Conservation (phyloP, 2,797 vertebrate species). For the Thalassophryne amazonica region DNA sequence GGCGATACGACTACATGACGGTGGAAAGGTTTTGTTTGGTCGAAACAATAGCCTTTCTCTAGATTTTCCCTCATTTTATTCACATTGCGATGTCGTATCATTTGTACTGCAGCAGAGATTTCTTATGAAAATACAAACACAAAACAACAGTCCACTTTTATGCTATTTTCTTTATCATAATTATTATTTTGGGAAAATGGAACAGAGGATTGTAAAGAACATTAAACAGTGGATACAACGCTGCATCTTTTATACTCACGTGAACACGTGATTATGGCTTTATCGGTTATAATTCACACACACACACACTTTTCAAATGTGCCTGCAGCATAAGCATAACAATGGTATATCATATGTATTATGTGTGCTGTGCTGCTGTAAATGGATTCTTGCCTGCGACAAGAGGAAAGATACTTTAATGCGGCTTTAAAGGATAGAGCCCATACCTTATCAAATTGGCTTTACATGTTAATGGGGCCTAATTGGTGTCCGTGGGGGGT, state of each 20-base stretch:
- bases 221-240: slow-evolving; percentile 26
- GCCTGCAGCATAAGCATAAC: slow-evolving; percentile 71
- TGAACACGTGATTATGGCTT: slow-evolving; percentile 43
- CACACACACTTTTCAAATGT: slow-evolving; percentile 57
- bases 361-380: slow-evolving; percentile 72
- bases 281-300: slow-evolving; percentile 60
- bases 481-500: slow-evolving; percentile 82
- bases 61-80: slow-evolving; percentile 49
- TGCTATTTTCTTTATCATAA: slow-evolving; percentile 17
- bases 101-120: slow-evolving; percentile 34
- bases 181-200: slow-evolving; percentile 24
- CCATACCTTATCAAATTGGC: slow-evolving; percentile 85
- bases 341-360: slow-evolving; percentile 81
- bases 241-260: slow-evolving; percentile 52
- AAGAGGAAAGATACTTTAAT: slow-evolving; percentile 76
- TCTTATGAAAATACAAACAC: slow-evolving; percentile 19
- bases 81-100: slow-evolving; percentile 30
- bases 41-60: slow-evolving; percentile 67
- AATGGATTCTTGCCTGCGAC: slow-evolving; percentile 71
- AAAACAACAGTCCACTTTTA: slow-evolving; percentile 27
- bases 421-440: slow-evolving; percentile 77
- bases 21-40: slow-evolving; percentile 48
- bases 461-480: slow-evolving; percentile 85
- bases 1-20: slow-evolving; percentile 49
- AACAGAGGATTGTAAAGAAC: slow-evolving; percentile 52